Evolutionary conservation across 2,888 invertebrate species (phyloP), one percentile per base, ranked within the genome.

Genomic region (Cerceris rybyensis): DNA sequence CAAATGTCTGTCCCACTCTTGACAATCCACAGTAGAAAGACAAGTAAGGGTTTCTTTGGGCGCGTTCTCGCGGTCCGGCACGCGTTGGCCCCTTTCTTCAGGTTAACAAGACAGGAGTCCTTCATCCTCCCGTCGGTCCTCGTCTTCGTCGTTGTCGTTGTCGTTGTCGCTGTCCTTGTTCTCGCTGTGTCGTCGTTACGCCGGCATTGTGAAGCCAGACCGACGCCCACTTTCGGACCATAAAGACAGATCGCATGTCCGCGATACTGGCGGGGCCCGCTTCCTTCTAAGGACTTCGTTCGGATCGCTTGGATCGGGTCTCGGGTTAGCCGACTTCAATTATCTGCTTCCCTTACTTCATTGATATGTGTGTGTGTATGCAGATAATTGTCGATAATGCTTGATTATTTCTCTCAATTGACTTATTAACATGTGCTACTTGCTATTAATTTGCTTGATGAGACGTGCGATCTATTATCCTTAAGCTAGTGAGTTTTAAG

Each of bases 171-270:
- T 69, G 73, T 80, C 70, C 77, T 82, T 78, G 84, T 84, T 70
- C 83, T 65, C 83, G 82, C 83, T 80, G 80, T 75, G 80, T 81
- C 75, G 84, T 84, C 82, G 84, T 84, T 84, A 84, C 76, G 76
- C 70, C 66, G 77, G 76, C 81, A 83, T 83, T 83, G 83, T 83
- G 81, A 70, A 70, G 54, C 82, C 81, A 64, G 74, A 81, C 83
- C 84, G 84, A 89, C 89, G 89, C 89, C 89, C 89, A 89, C 89
- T 89, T 89, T 89, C 85, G 86, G 84, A 82, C 87, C 86, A 87
- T 89, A 89, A 89, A 89, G 88, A 88, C 89, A 90, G 89, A 89
- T 89, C 89, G 88, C 84, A 83, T 83, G 86, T 78, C 84, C 79
- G 84, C 83, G 88, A 89, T 88, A 89, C 86, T 72, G 75, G 76